Evolutionary conservation across 2,888 invertebrate genomes (phyloP).

Genomic region (Eremobia ochroleuca): DNA sequence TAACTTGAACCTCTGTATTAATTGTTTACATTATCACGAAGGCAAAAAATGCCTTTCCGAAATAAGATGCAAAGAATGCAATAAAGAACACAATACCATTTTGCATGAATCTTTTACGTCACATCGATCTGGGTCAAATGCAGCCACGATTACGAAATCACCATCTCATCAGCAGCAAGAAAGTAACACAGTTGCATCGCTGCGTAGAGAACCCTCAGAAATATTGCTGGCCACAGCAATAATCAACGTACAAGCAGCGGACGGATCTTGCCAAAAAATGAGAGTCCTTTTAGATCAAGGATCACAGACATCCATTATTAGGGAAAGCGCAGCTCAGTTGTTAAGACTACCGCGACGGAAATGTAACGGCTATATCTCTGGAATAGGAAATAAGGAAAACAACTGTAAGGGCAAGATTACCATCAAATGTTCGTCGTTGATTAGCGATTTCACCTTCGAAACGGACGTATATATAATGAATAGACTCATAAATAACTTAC

Average conservation of each 20-base stretch:
- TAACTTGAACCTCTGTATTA: no score
- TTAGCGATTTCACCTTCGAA: conserved; percentile 13
- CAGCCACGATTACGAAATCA: conserved; percentile 12
- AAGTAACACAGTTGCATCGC: background rate
- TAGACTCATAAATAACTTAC: no score
- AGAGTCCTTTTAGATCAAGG: conserved; percentile 15
- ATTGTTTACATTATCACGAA: no score
- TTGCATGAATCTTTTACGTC: conserved; percentile 16
- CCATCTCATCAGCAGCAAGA: conserved; percentile 11
- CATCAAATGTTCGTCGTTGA: conserved; percentile 2
- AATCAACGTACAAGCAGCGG: conserved; percentile 2
- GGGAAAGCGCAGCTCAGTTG: conserved; percentile 16
- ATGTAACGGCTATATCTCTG: background rate
- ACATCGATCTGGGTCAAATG: conserved; percentile 11
- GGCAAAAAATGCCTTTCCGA: conserved; percentile 17
- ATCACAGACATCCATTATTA: conserved; percentile 17
- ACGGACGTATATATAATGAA: background rate
- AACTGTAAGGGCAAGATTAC: conserved; percentile 18
- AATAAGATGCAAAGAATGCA: no score
- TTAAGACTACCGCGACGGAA: conserved; percentile 3
- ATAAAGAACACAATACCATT: conserved; percentile 14
- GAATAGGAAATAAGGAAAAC: conserved; percentile 16
- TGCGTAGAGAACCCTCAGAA: conserved; percentile 1
- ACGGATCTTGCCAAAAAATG: conserved; percentile 25
- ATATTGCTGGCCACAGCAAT: conserved; percentile 25